Percentiles rank a stretch among this genome's conserved stretches.
These are phyloP conservation scores for Condylura cristata DNA, from an alignment of 2,113 vertebrate genomes.

Conservation along the genomic window DNA sequence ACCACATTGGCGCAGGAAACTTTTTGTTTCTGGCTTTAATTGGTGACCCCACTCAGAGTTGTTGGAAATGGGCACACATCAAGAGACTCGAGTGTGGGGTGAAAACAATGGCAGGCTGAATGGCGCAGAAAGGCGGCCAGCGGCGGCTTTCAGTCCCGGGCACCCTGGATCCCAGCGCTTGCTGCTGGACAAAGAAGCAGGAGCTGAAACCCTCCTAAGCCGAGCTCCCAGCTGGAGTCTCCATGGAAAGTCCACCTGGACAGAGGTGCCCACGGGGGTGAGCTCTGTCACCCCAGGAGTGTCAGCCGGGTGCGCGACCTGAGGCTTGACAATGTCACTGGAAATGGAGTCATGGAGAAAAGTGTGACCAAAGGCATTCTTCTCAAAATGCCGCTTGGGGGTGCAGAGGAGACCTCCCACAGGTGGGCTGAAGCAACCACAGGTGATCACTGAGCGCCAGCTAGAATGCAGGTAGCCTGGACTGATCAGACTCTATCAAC, in stretches of 20 bases:
- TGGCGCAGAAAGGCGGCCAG: constrained; percentile 33
- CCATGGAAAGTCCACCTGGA: neutral
- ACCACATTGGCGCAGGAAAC: constrained; percentile 58
- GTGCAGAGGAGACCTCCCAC: neutral
- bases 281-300: neutral
- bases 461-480: fast-evolving
- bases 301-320: too few relatives aligned
- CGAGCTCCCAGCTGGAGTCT: neutral
- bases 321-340: neutral
- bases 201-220: neutral
- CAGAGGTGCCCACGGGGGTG: neutral
- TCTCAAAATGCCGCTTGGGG: neutral
- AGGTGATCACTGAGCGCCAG: neutral
- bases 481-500: neutral
- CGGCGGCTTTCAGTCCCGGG: neutral
- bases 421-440: neutral
- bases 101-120: constrained; percentile 40
- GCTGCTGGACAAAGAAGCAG: neutral
- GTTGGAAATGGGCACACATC: constrained; percentile 61
- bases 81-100: constrained; percentile 51
- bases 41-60: constrained; percentile 73
- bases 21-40: constrained; percentile 78
- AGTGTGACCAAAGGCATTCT: neutral
- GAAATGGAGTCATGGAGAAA: neutral
- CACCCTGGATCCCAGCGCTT: neutral